Evolutionary conservation across 2,113 vertebrate species (phyloP).

Genomic region (Poicephalus gulielmi): DNA sequence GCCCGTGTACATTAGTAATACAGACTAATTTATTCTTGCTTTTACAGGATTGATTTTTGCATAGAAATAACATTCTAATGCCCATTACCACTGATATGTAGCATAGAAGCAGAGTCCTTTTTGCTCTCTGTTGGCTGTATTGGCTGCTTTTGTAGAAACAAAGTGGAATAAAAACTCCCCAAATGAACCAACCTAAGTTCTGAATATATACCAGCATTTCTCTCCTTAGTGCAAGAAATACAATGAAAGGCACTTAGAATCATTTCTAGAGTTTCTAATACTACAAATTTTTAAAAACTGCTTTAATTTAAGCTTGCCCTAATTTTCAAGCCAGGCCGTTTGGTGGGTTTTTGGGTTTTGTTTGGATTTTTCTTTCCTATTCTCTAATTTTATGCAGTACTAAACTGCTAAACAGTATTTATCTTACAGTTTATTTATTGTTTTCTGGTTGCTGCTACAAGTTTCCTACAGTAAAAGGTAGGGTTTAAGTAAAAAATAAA

Average conservation of each 20-base stretch:
- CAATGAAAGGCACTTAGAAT: not conserved
- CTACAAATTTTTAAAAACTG: not conserved
- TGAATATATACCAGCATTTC: not conserved
- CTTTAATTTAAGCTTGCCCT: not conserved
- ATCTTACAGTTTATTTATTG: not conserved
- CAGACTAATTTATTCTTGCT: not conserved
- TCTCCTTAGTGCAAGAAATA: not conserved
- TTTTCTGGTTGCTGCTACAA: not conserved
- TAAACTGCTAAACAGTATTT: not conserved
- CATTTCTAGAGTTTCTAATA: not conserved
- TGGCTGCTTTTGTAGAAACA: not conserved
- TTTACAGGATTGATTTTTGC: not conserved
- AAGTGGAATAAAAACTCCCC: not conserved
- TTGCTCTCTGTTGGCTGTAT: not conserved
- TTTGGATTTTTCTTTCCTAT: not conserved
- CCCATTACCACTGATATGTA: not conserved
- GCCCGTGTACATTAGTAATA: not conserved
- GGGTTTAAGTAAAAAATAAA: not conserved
- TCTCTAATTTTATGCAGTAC: not conserved
- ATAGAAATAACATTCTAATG: not conserved
- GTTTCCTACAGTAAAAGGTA: not conserved
- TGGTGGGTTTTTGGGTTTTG: not conserved
- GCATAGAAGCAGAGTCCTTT: not conserved
- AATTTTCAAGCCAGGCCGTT: not conserved
- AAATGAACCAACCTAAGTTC: not conserved